Percentiles rank a stretch among this genome's conserved stretches.
Evolutionary conservation across 2,797 vertebrate species (phyloP).

Genomic region (Lacerta agilis): DNA sequence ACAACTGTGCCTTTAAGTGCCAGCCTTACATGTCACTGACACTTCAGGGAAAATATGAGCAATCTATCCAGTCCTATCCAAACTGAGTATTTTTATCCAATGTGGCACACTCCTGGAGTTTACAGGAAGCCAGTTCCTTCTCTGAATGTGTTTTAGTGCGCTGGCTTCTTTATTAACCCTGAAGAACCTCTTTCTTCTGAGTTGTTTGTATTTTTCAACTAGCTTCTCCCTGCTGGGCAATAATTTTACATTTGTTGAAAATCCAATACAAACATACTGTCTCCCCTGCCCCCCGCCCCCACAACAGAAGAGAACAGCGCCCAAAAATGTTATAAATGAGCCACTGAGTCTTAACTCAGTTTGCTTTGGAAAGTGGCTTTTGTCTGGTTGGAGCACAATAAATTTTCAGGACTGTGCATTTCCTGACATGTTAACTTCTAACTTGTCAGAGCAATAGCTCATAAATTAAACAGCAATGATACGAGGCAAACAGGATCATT

Average conservation of each 20-base stretch:
- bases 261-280: neutral
- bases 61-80: neutral
- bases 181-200: neutral
- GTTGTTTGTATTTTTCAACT: neutral
- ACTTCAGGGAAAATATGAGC: neutral
- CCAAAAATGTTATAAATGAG: slow-evolving; percentile 4
- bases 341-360: neutral
- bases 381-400: neutral
- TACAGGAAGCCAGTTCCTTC: neutral
- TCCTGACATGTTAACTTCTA: slow-evolving; percentile 12
- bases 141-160: neutral
- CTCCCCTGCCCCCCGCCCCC: too few relatives aligned
- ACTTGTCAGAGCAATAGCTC: neutral
- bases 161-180: neutral
- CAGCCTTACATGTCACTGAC: neutral
- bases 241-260: slow-evolving; percentile 12
- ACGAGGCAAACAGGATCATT: neutral
- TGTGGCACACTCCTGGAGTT: neutral
- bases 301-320: neutral
- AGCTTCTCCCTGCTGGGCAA: neutral
- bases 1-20: too few relatives aligned
- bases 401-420: neutral
- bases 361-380: slow-evolving; percentile 8
- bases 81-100: neutral
- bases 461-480: slow-evolving; percentile 10